Conservation (phyloP, 2,888 invertebrate species). For the Bedellia somnulentella region DNA sequence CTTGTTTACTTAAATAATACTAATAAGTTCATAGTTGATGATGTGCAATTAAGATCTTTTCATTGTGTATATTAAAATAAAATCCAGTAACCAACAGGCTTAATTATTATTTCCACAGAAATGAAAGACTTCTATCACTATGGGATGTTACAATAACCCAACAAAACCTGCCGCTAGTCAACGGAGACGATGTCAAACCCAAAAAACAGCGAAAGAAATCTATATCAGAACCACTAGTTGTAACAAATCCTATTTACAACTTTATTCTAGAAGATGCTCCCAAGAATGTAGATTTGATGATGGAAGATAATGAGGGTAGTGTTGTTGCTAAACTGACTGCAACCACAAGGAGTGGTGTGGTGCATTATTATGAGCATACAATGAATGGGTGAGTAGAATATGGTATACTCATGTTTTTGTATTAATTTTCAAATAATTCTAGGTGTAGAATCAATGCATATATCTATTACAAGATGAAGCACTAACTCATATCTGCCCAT, state of each 20-base stretch:
- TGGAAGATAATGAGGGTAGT: constrained; percentile 49
- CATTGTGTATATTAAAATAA: too few species aligned
- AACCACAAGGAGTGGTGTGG: constrained; percentile 74
- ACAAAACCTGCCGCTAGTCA: constrained; percentile 25
- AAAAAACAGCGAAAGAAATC: constrained; percentile 38
- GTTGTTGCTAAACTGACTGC: constrained; percentile 51
- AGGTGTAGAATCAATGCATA: too few species aligned
- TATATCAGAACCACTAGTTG: constrained; percentile 10
- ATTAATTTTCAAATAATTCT: too few species aligned
- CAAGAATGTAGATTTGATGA: constrained; percentile 39
- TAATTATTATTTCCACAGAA: constrained; percentile 21
- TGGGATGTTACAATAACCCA: constrained; percentile 43
- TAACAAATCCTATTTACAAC: constrained; percentile 42
- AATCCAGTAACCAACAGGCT: too few species aligned
- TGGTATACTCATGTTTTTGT: background rate
- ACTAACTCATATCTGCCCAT: too few species aligned
- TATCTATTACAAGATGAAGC: too few species aligned
- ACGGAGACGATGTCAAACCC: constrained; percentile 27
- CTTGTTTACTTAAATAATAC: too few species aligned
- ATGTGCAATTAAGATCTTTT: too few species aligned
- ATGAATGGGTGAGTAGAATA: constrained; percentile 67
- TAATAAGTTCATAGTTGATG: too few species aligned
- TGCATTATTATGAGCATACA: constrained; percentile 76
- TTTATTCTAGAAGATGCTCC: constrained; percentile 73
- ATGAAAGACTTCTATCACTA: constrained; percentile 45